Conservation (phyloP, 2,113 vertebrate genomes). For the Xiphophorus maculatus region DNA sequence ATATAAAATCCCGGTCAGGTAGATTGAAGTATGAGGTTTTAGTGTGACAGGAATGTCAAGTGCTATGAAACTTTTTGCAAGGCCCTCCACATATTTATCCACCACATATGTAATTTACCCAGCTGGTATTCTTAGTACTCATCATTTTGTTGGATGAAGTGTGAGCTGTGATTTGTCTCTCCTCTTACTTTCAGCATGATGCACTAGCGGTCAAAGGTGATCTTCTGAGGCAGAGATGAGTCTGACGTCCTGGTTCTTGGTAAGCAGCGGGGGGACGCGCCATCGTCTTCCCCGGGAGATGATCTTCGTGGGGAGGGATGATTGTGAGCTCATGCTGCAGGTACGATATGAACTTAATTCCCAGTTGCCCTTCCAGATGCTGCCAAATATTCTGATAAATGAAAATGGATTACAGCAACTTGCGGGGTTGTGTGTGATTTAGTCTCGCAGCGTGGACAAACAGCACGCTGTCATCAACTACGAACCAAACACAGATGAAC, state of each 20-base stretch:
- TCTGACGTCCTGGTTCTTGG: conserved; percentile 98
- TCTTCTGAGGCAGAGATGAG: conserved; percentile 88
- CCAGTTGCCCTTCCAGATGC: background rate
- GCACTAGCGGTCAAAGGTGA: conserved; percentile 78
- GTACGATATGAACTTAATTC: conserved; percentile 69
- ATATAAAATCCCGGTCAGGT: too few species aligned
- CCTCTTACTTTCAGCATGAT: conserved; percentile 74
- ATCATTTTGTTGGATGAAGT: background rate
- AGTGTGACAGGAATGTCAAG: too few species aligned
- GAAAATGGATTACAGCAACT: conserved; percentile 37
- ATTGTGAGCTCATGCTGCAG: conserved; percentile 99
- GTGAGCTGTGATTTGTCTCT: background rate
- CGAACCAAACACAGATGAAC: conserved; percentile 89
- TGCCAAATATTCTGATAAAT: conserved; percentile 13
- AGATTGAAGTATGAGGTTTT: too few species aligned
- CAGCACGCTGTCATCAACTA: conserved; percentile 98
- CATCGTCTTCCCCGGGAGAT: conserved; percentile 97
- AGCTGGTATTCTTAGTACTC: background rate
- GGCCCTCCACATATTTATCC: too few species aligned
- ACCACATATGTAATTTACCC: background rate
- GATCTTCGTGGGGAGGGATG: conserved; percentile 99
- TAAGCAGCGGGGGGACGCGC: conserved; percentile 93
- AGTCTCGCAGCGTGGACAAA: conserved; percentile 98
- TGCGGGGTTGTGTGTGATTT: conserved; percentile 58
- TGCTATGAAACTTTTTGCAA: too few species aligned